Conservation (phyloP, 2,113 vertebrate species). For the Cyrtonyx montezumae region DNA sequence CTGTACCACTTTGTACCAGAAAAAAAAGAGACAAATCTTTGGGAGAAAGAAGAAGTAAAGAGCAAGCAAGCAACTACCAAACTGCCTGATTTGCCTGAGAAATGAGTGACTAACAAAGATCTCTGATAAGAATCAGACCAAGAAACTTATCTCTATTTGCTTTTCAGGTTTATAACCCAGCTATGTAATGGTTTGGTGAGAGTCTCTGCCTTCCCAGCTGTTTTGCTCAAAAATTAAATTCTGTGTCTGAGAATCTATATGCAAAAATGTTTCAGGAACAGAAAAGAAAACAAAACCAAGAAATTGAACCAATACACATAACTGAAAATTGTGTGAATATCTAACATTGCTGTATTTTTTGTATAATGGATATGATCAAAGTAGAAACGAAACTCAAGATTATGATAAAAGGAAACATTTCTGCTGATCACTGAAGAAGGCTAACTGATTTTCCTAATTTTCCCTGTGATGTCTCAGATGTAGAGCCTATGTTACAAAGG, state of each 20-base stretch:
- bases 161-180: neutral
- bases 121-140: neutral
- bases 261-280: neutral
- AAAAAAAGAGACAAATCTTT: neutral
- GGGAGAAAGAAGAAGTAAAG: neutral
- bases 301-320: neutral
- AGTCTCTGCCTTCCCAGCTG: neutral
- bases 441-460: neutral
- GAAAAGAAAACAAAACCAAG: neutral
- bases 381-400: neutral
- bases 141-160: neutral
- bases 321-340: neutral
- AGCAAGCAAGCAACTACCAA: neutral
- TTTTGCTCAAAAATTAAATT: neutral
- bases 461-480: neutral
- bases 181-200: neutral
- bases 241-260: neutral
- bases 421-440: neutral
- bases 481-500: neutral
- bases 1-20: neutral
- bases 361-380: conserved; percentile 15
- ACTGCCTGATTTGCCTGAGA: neutral
- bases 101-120: neutral
- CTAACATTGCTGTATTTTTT: neutral
- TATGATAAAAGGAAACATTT: conserved; percentile 23